phyloP scores from a whole-genome alignment of 1,140 invertebrate species.

The Drosophila pallidifrons region DNA sequence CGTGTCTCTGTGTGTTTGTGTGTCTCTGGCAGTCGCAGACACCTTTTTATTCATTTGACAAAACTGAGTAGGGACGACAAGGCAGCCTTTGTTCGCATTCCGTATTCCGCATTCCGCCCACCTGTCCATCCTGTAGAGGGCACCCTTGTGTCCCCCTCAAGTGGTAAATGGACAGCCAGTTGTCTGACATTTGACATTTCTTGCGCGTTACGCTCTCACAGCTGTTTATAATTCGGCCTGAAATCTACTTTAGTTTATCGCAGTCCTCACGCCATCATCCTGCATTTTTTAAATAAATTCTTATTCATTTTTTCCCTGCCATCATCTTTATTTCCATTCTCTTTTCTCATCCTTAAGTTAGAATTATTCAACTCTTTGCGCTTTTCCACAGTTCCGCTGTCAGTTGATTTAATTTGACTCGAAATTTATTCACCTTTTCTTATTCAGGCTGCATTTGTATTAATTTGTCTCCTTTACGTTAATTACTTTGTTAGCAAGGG shows the following conservation, averaged over 20 bases:
- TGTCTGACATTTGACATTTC: slow-evolving; percentile 55
- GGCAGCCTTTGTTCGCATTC: slow-evolving; percentile 6
- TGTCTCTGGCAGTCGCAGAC: slow-evolving; percentile 35
- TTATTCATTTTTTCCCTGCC: slow-evolving; percentile 30
- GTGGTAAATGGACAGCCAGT: slow-evolving; percentile 27
- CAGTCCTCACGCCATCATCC: slow-evolving; percentile 71
- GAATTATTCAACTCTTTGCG: slow-evolving; percentile 25
- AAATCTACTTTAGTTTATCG: slow-evolving; percentile 79
- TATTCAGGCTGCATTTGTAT: slow-evolving; percentile 19
- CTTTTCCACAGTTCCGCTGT: slow-evolving; percentile 30
- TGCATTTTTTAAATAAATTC: slow-evolving; percentile 76
- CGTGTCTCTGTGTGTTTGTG: slow-evolving; percentile 26
- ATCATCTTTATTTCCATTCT: slow-evolving; percentile 75
- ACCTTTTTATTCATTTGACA: slow-evolving; percentile 71
- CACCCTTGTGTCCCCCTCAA: slow-evolving; percentile 12
- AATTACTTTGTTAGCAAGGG: slow-evolving; percentile 62
- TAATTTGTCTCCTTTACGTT: slow-evolving; percentile 53
- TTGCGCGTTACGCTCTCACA: slow-evolving; percentile 46
- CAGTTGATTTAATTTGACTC: slow-evolving; percentile 75
- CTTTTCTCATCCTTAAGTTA: slow-evolving; percentile 30
- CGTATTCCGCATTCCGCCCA: background rate
- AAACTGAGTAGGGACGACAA: slow-evolving; percentile 40
- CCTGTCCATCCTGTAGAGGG: slow-evolving; percentile 22
- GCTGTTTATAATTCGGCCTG: slow-evolving; percentile 71
- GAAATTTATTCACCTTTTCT: slow-evolving; percentile 70